These are phyloP conservation scores for Ammodytes dubius DNA, from an alignment of 2,113 vertebrate species.

Conservation along the genomic window DNA sequence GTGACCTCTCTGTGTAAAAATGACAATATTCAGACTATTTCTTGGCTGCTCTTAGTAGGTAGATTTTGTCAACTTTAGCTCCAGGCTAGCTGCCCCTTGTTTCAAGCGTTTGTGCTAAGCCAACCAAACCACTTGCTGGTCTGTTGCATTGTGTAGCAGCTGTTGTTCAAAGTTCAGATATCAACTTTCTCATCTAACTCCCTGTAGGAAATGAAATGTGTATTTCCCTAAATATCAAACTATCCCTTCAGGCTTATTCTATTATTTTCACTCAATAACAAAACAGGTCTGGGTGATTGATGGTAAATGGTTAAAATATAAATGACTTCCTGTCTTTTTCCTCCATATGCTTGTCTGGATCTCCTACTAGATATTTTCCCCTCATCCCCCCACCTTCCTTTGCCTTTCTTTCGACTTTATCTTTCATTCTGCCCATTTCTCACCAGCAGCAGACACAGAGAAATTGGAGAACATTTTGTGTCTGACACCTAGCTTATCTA, in stretches of 20 bases:
- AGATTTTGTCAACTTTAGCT: not conserved
- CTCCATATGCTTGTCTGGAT: not conserved
- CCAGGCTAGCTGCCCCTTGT: not conserved
- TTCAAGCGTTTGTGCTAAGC: not conserved
- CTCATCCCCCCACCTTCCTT: not conserved
- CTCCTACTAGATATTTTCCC: not conserved
- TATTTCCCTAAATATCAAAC: not conserved
- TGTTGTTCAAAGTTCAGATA: no score
- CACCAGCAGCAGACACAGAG: constrained; percentile 55
- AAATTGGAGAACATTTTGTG: constrained; percentile 71
- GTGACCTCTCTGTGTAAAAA: not conserved
- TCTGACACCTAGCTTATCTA: constrained; percentile 70
- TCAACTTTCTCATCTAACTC: not conserved
- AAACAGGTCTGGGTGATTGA: constrained; percentile 4
- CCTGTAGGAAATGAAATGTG: not conserved
- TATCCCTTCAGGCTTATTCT: not conserved
- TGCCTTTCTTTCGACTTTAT: constrained; percentile 50
- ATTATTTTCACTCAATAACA: not conserved
- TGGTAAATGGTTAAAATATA: not conserved
- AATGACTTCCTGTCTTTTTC: constrained; percentile 7
- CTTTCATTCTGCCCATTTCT: constrained; percentile 46
- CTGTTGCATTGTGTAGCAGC: no score
- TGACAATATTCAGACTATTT: not conserved
- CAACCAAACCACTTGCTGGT: not conserved
- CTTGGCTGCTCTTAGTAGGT: not conserved